Base-by-base conservation (phyloP, 2,113 vertebrate genomes). In the Bothrops jararaca region DNA sequence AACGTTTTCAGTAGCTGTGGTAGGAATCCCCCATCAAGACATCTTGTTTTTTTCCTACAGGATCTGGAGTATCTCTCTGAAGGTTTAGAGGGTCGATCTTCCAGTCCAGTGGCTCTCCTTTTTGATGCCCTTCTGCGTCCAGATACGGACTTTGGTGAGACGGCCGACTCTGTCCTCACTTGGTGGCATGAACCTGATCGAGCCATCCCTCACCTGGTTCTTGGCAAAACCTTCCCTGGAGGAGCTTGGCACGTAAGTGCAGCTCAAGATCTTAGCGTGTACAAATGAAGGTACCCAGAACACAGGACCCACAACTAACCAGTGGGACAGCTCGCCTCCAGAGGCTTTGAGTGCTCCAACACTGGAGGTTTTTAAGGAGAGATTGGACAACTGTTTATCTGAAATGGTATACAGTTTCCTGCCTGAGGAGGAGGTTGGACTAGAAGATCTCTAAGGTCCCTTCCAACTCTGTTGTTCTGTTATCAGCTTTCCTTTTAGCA, bases 221-320 rank as follows among this genome's bases (percentile, higher is more conserved):
- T 98, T 58, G 98, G 98, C 88, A 97, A 96, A 91, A 98, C 97
- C 0, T 93, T 95, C 22, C 97, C 98, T 0, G 98, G 98, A 89
- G 98, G 98, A 0, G 98, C 98, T 93, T 98, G 98, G 98, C 98
- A 98, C 3, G 98, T 98, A 94, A 88, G 98, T 97, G 34, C 12
- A 58, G 4, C 9, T 89, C 45, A 22, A 4, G 13, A 15, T 15
- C 15, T 34, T 26, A 45, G 3, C 42, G 8, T 20, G 5, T 56
- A 24, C 3, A 39, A 34, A 24, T 6, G 11, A 3, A 85, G 50
- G 23, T n/a, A 69, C 11, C 5, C 5, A 23, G 60, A 13, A 29
- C 26, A 29, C 4, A 29, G 58, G 26, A 64, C 13, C 29, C 12
- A 64, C 1, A 64, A 64, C 12, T 12, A 64, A 29, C 12, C 26